phyloP scores from a whole-genome alignment of 2,888 invertebrate genomes.

The Melieria picta region DNA sequence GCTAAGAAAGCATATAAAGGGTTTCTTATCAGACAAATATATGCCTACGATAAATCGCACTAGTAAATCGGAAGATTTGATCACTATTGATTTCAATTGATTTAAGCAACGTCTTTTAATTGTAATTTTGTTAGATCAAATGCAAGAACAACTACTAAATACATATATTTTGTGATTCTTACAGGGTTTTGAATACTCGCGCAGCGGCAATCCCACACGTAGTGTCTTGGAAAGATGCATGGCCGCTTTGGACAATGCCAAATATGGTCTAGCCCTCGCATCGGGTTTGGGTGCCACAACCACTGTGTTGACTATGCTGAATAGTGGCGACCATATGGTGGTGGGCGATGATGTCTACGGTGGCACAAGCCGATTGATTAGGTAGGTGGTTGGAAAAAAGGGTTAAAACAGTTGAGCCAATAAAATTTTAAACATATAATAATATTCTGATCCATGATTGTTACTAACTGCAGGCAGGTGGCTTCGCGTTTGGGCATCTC shows the following conservation, averaged over 20 bases:
- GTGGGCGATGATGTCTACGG: constrained; percentile 95
- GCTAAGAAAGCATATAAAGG: no score
- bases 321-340: constrained; percentile 88
- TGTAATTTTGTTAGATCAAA: no score
- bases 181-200: constrained; percentile 89
- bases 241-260: constrained; percentile 89
- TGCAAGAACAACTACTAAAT: no score
- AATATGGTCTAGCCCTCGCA: constrained; percentile 83
- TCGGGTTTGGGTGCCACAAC: constrained; percentile 92
- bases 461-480: constrained; percentile 70
- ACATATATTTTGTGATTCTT: constrained; percentile 18
- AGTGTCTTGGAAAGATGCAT: constrained; percentile 88
- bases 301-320: constrained; percentile 78
- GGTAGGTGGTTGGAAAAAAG: constrained; percentile 59
- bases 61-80: no score
- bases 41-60: no score
- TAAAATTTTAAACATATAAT: neutral
- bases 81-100: no score
- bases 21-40: no score
- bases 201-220: constrained; percentile 95
- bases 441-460: constrained; percentile 6
- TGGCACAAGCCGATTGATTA: constrained; percentile 84
- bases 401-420: neutral
- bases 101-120: no score
- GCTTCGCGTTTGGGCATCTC: constrained; percentile 76